Conservation (phyloP, 2,888 invertebrate genomes). For the Nomada ruficornis region DNA sequence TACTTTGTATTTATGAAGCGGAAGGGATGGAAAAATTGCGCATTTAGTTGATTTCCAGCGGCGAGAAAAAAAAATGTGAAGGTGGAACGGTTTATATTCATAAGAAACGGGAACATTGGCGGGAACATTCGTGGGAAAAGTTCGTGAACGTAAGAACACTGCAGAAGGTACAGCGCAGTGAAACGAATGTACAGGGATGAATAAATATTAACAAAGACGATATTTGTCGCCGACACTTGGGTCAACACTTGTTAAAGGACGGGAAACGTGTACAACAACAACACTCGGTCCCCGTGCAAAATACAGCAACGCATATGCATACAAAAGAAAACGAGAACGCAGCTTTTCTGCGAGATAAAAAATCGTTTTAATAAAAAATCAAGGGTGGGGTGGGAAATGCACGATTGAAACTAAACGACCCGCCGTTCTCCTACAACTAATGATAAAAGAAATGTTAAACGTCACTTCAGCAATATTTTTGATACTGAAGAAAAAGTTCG, state of each 20-base stretch:
- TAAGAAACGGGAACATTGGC: not conserved
- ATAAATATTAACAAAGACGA: constrained; percentile 22
- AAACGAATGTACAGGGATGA: not conserved
- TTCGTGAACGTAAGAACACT: not conserved
- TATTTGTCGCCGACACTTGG: constrained; percentile 5
- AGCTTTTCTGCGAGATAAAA: not conserved
- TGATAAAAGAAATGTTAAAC: not conserved
- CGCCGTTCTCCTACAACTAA: too few species aligned
- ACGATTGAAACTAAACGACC: too few species aligned
- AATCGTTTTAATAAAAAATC: not conserved
- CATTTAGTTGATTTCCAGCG: not conserved
- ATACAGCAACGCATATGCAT: not conserved
- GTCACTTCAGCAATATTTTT: not conserved
- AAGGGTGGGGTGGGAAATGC: too few species aligned
- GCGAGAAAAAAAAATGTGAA: not conserved
- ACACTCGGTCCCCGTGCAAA: not conserved
- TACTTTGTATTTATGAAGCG: constrained; percentile 37
- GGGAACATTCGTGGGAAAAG: not conserved
- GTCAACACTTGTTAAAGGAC: not conserved
- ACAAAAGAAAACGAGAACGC: not conserved
- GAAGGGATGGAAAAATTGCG: constrained; percentile 11
- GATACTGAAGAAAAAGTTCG: not conserved
- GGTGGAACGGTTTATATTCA: constrained; percentile 7
- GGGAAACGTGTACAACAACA: not conserved
- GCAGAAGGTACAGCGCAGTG: too few species aligned